These are phyloP conservation scores for Sinhomidia bicolor DNA, from an alignment of 2,888 invertebrate species.

Conservation along the genomic window DNA sequence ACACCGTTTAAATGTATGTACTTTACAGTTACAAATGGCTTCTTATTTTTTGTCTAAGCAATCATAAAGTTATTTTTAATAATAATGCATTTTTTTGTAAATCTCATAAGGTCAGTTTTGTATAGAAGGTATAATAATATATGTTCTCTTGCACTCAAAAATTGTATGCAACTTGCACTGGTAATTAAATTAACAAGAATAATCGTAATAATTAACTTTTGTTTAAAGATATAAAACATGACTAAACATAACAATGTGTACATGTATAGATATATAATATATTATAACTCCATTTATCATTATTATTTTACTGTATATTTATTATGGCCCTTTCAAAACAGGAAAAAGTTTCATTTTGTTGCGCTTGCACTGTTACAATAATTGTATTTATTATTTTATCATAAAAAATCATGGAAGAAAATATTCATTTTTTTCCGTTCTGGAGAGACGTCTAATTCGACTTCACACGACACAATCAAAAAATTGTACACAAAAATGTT, in stretches of 20 bases:
- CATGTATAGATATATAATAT: too few species aligned
- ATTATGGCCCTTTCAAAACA: slow-evolving; percentile 31
- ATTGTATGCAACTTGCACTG: too few species aligned
- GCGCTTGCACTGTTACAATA: not conserved
- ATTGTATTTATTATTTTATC: not conserved
- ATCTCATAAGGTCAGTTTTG: slow-evolving; percentile 52
- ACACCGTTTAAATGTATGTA: not conserved
- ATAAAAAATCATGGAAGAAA: not conserved
- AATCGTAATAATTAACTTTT: not conserved
- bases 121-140: slow-evolving; percentile 11
- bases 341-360: not conserved
- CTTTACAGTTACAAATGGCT: not conserved
- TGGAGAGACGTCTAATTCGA: not conserved
- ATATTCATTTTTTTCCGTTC: too few species aligned
- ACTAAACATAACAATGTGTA: slow-evolving; percentile 20
- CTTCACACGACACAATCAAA: not conserved
- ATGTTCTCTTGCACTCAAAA: too few species aligned
- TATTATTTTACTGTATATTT: not conserved
- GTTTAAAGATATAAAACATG: slow-evolving; percentile 43
- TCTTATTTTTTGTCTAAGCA: not conserved
- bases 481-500: not conserved
- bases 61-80: not conserved
- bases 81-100: slow-evolving; percentile 22
- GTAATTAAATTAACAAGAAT: not conserved
- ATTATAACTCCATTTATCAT: not conserved